Conservation (phyloP, 2,113 vertebrate species). For the Nothocercus julius region DNA sequence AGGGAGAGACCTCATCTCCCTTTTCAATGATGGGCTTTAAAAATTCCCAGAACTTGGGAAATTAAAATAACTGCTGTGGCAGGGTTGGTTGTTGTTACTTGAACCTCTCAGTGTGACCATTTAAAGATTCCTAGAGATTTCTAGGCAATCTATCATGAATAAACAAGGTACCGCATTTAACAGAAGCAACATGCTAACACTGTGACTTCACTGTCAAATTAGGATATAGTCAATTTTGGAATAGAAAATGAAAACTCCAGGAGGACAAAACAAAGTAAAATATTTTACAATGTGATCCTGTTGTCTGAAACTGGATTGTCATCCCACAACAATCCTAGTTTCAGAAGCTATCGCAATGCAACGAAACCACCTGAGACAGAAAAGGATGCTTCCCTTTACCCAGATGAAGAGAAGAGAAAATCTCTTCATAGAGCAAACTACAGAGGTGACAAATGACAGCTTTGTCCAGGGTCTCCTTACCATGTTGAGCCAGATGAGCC, state of each 20-base stretch:
- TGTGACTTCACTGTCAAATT: not conserved
- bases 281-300: not conserved
- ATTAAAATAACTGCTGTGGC: too few species aligned
- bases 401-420: not conserved
- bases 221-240: not conserved
- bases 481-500: slow-evolving; percentile 89
- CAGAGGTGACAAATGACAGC: fast-evolving
- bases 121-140: too few species aligned
- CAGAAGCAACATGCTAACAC: too few species aligned
- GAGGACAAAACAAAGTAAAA: not conserved
- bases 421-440: not conserved
- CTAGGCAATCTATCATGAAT: not conserved
- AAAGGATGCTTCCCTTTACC: not conserved
- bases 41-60: too few species aligned
- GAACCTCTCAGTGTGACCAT: too few species aligned
- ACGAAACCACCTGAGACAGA: not conserved
- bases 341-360: not conserved
- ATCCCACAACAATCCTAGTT: not conserved
- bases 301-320: too few species aligned
- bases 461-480: slow-evolving; percentile 68
- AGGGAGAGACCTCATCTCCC: too few species aligned
- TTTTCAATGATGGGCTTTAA: too few species aligned
- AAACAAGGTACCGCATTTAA: not conserved
- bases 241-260: not conserved
- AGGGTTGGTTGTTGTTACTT: too few species aligned